phyloP scores from a whole-genome alignment of 2,797 vertebrate species.

The Cossypha heuglini region DNA sequence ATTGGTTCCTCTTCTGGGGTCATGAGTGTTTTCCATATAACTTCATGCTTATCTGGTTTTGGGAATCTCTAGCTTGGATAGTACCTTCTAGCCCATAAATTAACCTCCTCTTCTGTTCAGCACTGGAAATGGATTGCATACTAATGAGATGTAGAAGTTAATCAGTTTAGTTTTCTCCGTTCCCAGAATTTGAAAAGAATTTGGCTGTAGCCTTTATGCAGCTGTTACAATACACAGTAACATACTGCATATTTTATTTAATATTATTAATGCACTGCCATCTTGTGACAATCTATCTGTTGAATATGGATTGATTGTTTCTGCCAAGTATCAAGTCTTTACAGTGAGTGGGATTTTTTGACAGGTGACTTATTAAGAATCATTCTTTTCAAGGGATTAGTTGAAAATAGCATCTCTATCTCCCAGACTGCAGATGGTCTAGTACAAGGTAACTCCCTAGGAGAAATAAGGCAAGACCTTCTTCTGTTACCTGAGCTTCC shows the following conservation, averaged over 20 bases:
- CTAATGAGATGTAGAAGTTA: neutral
- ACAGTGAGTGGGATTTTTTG: neutral
- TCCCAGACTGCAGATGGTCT: neutral
- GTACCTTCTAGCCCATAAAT: neutral
- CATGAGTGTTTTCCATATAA: neutral
- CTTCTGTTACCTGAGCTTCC: constrained; percentile 72
- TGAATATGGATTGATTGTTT: neutral
- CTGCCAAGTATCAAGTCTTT: neutral
- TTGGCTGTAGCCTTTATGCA: neutral
- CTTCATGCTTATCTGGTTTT: neutral
- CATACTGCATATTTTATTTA: neutral
- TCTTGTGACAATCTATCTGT: neutral
- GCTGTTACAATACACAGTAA: neutral
- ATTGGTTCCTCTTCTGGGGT: neutral
- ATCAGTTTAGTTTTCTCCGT: neutral
- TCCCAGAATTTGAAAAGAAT: neutral
- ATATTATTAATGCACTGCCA: constrained; percentile 8
- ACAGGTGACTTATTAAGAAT: neutral
- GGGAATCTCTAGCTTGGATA: neutral
- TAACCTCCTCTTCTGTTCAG: neutral
- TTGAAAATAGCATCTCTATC: neutral
- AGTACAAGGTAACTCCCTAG: constrained; percentile 29
- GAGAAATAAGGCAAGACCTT: constrained; percentile 75
- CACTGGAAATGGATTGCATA: neutral
- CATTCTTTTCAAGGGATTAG: neutral